Percentiles rank a stretch among this genome's conserved stretches.
Evolutionary conservation across 2,888 invertebrate species (phyloP).

Genomic region (Apamea epomidion): DNA sequence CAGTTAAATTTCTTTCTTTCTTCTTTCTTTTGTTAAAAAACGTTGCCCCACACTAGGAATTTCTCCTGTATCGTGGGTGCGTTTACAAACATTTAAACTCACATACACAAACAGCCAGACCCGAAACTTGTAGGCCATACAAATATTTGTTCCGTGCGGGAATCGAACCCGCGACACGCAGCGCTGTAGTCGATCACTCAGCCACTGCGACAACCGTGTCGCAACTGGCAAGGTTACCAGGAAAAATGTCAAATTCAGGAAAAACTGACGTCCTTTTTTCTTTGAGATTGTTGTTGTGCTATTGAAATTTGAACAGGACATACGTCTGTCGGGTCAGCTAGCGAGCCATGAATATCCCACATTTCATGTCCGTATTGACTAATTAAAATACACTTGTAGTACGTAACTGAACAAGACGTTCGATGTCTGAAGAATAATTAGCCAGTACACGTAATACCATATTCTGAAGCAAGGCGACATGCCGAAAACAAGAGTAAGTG

Average conservation of each 20-base stretch:
- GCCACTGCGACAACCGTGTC: no score
- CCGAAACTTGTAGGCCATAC: no score
- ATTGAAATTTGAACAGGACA: background rate
- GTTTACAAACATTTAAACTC: no score
- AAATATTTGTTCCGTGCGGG: no score
- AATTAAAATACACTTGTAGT: conserved; percentile 8
- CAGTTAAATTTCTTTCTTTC: no score
- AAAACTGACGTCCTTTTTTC: background rate
- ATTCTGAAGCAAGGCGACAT: conserved; percentile 54
- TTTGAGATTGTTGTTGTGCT: background rate
- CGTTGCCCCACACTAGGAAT: no score
- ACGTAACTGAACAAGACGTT: background rate
- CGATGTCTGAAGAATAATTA: conserved; percentile 43
- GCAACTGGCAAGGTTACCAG: background rate
- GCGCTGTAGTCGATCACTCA: no score
- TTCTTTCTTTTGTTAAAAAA: no score
- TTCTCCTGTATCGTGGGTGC: no score
- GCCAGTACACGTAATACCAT: conserved; percentile 21
- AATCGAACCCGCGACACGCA: no score
- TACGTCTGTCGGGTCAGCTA: background rate
- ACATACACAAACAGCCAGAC: no score
- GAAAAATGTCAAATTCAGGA: background rate
- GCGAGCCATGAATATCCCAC: background rate
- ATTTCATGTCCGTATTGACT: background rate
- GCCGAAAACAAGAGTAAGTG: conserved; percentile 69